Evolutionary conservation across 2,888 invertebrate genomes (phyloP).

Genomic region (Bursaphelenchus okinawaensis): DNA sequence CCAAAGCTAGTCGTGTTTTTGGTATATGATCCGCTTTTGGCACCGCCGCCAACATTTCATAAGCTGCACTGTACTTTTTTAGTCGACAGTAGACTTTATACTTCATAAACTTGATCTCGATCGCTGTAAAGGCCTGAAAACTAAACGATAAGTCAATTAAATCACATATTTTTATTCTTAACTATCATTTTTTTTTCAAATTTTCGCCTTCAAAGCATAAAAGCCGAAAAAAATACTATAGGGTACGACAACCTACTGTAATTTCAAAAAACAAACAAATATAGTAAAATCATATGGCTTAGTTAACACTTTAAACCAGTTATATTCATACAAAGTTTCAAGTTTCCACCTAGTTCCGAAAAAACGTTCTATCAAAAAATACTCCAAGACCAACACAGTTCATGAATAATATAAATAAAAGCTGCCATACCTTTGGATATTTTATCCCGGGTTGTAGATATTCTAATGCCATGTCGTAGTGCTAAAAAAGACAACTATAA

Average conservation of each 20-base stretch:
- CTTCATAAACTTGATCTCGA: slow-evolving; percentile 2
- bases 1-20: slow-evolving; percentile 8
- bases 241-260: too few relatives aligned
- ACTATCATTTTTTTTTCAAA: too few relatives aligned
- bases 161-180: background rate
- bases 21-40: background rate
- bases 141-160: background rate
- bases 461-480: background rate
- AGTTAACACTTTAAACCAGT: too few relatives aligned
- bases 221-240: too few relatives aligned
- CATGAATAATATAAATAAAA: background rate
- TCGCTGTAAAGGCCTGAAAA: background rate
- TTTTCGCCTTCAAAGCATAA: too few relatives aligned
- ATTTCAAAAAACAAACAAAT: too few relatives aligned
- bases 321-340: too few relatives aligned
- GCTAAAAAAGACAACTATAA: background rate
- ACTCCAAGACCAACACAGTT: too few relatives aligned
- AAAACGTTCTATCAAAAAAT: too few relatives aligned
- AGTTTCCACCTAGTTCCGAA: too few relatives aligned
- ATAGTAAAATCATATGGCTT: too few relatives aligned
- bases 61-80: background rate
- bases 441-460: background rate
- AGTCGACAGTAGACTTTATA: background rate
- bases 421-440: background rate
- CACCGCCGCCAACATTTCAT: background rate